Evolutionary conservation across 2,888 invertebrate genomes (phyloP), one percentile per base, ranked within the genome.

Genomic region (Cremastinae sp.): DNA sequence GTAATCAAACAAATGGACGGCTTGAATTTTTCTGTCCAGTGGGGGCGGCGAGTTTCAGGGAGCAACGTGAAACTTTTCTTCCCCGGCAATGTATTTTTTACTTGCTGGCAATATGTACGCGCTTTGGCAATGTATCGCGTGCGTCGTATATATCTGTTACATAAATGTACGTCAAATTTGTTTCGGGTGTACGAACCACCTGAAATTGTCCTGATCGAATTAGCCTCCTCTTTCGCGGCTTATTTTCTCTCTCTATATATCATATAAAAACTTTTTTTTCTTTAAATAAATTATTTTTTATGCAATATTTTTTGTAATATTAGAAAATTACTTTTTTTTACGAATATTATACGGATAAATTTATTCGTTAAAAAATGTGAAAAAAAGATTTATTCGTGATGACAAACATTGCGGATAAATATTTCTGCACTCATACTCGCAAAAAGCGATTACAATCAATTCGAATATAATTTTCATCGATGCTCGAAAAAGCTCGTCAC

Each of bases 1-100:
- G 84, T 84, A 84, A 85, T 85, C 85, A 84, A 84, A 83, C 80
- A 85, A 85, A 85, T 85, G 85, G 85, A 84, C 78, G 80, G 69
- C 77, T 45, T 43, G 70, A 78, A 69, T 72, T 78, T 76, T 51
- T 65, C 53, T 41, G 28, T 22, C 43, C 70, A 64, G 76, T 20
- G 70, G 58, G 58, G 53, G 16, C 49, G 68, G 64, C 64, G 65
- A 77, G 77, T 74, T 49, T 69, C 36, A 20, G 34, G 75, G 36
- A 81, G 81, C 80, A 83, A 81, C 79, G 82, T 81, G 82, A 61
- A 84, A 78, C 80, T 82, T 75, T 1, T 28, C 45, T 47, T n/a
- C 38, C 16, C 14, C 34, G n/a, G n/a, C n/a, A 9, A 49, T 56
- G 2, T 22, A 12, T 56, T 22, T 7, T 12, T 2, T 36, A 34